Evolutionary conservation across 2,797 vertebrate species (phyloP).

Genomic region (Pangasius djambal): DNA sequence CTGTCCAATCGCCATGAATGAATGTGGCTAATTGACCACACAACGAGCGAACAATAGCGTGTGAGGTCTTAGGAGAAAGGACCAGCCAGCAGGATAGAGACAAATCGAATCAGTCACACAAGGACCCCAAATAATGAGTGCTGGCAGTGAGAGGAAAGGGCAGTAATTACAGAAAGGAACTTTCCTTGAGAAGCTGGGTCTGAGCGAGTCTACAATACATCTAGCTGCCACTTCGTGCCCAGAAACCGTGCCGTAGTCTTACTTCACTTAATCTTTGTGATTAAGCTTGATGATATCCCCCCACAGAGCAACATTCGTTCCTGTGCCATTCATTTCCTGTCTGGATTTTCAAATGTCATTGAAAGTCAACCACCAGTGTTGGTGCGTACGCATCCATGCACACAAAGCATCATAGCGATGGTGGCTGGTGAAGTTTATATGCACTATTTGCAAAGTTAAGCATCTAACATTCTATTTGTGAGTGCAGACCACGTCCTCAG

Average conservation of each 20-base stretch:
- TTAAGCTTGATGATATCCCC: conserved; percentile 23
- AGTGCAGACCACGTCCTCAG: background rate
- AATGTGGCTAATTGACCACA: conserved; percentile 41
- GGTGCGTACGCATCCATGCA: background rate
- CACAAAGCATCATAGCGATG: background rate
- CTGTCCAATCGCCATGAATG: conserved; percentile 1
- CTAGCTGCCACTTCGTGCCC: conserved; percentile 11
- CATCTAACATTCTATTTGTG: too few relatives aligned
- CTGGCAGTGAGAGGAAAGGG: conserved; percentile 22
- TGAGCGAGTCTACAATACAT: conserved; percentile 15
- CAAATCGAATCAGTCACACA: conserved; percentile 34
- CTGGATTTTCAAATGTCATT: conserved; percentile 20
- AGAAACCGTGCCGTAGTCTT: conserved; percentile 18
- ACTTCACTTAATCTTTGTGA: conserved; percentile 39
- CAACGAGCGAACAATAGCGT: conserved; percentile 1
- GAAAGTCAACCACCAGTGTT: background rate
- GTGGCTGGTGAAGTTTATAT: background rate
- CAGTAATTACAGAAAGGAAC: conserved; percentile 39
- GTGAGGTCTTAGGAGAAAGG: conserved; percentile 29
- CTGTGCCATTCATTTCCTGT: conserved; percentile 21
- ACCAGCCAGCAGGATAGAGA: conserved; percentile 31
- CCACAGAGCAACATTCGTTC: conserved; percentile 16
- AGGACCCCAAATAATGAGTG: conserved; percentile 28
- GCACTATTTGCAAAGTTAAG: background rate
- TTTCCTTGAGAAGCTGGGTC: conserved; percentile 27